Conservation (phyloP, 2,113 vertebrate species). For the Petaurus breviceps region DNA sequence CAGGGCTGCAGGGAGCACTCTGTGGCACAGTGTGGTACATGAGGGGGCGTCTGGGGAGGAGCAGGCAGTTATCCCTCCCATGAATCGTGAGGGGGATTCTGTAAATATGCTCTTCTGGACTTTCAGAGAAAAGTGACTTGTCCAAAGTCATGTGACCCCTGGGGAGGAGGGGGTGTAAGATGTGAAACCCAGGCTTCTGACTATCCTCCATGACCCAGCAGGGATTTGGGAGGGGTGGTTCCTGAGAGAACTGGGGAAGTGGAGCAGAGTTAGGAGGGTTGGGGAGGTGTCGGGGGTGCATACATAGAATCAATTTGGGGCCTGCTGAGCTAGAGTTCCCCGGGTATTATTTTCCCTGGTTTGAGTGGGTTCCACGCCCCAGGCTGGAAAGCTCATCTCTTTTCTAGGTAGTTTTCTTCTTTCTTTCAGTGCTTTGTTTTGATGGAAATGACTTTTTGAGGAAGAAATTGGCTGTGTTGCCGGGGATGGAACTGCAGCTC, state of each 20-base stretch:
- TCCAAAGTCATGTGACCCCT: no score
- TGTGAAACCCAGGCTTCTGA: no score
- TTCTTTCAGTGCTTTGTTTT: constrained; percentile 81
- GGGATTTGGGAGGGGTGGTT: no score
- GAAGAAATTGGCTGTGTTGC: constrained; percentile 80
- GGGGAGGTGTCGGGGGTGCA: no score
- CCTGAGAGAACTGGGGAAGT: no score
- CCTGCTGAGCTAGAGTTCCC: not conserved
- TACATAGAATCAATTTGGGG: no score
- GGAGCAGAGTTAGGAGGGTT: no score
- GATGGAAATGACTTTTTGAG: constrained; percentile 82
- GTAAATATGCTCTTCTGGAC: no score
- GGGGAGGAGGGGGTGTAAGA: no score
- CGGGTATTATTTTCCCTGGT: not conserved
- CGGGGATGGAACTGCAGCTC: constrained; percentile 79
- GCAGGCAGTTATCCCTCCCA: not conserved
- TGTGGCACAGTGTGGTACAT: no score
- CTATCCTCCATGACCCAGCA: no score
- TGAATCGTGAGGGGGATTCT: not conserved
- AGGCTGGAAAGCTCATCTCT: constrained; percentile 62
- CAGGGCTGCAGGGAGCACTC: not conserved
- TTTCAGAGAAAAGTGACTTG: not conserved
- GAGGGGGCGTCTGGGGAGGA: no score
- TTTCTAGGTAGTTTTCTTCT: constrained; percentile 65
- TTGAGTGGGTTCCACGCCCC: not conserved